Evolutionary conservation across 2,113 vertebrate species (phyloP).

Genomic region (Anguilla japonica): DNA sequence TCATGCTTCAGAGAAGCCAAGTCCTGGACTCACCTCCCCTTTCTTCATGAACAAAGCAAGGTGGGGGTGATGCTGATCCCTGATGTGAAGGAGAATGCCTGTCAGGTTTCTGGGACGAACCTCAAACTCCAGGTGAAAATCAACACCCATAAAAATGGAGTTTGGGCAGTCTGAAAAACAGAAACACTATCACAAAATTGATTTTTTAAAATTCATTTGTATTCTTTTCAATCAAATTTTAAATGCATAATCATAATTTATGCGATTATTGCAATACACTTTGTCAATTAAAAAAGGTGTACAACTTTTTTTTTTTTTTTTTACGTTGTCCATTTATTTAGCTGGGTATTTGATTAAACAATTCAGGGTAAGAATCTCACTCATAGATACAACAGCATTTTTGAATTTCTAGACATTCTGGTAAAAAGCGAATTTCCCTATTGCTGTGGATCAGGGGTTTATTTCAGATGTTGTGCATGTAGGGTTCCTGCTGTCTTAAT

Average conservation of each 20-base stretch:
- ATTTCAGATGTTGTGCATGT: neutral
- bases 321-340: too few species aligned
- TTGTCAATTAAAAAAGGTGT: too few species aligned
- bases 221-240: too few species aligned
- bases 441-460: neutral
- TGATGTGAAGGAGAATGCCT: slow-evolving; percentile 77
- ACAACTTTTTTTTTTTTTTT: neutral
- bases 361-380: too few species aligned
- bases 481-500: neutral
- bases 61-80: slow-evolving; percentile 63
- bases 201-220: too few species aligned
- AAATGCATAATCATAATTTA: neutral
- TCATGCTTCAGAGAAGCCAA: too few species aligned
- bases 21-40: slow-evolving; percentile 72
- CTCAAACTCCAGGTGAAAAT: slow-evolving; percentile 79
- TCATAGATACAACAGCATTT: too few species aligned
- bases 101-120: slow-evolving; percentile 75
- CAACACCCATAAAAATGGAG: slow-evolving; percentile 66
- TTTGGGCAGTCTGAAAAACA: slow-evolving; percentile 65
- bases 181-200: neutral
- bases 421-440: neutral
- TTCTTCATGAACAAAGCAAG: slow-evolving; percentile 79
- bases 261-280: too few species aligned
- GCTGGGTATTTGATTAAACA: too few species aligned
- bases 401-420: neutral